phyloP scores from a whole-genome alignment of 2,797 vertebrate species.

The Aulostomus chinensis region DNA sequence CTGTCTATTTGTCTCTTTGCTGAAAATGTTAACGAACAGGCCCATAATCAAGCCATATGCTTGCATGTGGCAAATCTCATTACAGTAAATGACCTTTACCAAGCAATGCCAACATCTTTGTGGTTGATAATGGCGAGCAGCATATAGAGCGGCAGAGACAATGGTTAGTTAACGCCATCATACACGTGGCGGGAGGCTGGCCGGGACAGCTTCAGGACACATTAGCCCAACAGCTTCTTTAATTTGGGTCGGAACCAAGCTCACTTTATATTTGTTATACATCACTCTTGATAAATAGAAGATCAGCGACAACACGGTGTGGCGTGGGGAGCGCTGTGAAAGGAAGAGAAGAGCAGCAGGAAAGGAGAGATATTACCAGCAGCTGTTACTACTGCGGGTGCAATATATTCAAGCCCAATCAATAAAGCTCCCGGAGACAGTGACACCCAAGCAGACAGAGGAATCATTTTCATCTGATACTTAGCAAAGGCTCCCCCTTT shows the following conservation, averaged over 20 bases:
- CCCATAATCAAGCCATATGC: conserved; percentile 79
- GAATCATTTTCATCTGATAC: conserved; percentile 93
- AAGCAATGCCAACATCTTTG: conserved; percentile 71
- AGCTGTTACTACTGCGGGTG: conserved; percentile 87
- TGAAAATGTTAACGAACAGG: conserved; percentile 77
- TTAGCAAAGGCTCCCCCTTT: conserved; percentile 90
- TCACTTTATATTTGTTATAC: conserved; percentile 84
- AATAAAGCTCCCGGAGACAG: conserved; percentile 88
- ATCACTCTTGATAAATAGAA: conserved; percentile 81
- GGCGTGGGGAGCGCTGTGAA: conserved; percentile 51
- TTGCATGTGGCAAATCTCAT: conserved; percentile 78
- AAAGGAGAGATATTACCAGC: conserved; percentile 84
- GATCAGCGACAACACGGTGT: conserved; percentile 67
- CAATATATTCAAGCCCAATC: conserved; percentile 93
- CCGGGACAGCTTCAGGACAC: conserved; percentile 72
- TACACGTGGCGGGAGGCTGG: conserved; percentile 61
- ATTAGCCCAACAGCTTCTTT: conserved; percentile 63
- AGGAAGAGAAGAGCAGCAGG: conserved; percentile 62
- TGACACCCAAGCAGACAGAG: conserved; percentile 90
- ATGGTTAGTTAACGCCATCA: conserved; percentile 74
- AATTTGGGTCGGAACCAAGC: conserved; percentile 80
- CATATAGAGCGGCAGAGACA: conserved; percentile 35
- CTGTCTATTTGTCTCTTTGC: conserved; percentile 73
- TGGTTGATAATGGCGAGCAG: conserved; percentile 60
- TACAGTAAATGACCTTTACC: conserved; percentile 80